A percentile compares a stretch with the other conserved stretches of the same genome.
These are phyloP conservation scores for Baronia brevicornis DNA, from an alignment of 2,888 invertebrate species.

Conservation along the genomic window DNA sequence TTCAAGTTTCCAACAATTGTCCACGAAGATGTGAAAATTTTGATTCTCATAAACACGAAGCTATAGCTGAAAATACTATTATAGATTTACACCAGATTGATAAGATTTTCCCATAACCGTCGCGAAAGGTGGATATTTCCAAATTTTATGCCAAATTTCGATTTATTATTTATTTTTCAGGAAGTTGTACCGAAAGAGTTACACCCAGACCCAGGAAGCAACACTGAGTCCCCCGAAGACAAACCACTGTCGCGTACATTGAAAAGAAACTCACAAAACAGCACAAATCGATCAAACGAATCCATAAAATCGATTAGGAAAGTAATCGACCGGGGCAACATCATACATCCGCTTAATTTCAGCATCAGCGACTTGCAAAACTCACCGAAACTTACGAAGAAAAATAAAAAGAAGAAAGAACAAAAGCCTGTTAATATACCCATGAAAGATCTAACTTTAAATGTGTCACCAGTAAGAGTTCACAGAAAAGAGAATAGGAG, in stretches of 20 bases:
- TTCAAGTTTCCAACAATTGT: too few relatives aligned
- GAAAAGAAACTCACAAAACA: conserved; percentile 44
- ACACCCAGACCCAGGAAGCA: conserved; percentile 77
- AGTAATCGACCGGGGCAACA: conserved; percentile 52
- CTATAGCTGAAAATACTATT: too few relatives aligned
- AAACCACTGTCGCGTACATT: conserved; percentile 60
- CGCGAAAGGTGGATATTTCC: too few relatives aligned
- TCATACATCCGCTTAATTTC: conserved; percentile 70
- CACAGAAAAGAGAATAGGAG: conserved; percentile 45
- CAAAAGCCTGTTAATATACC: conserved; percentile 47
- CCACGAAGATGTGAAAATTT: too few relatives aligned
- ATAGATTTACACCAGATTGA: too few relatives aligned
- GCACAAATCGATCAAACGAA: conserved; percentile 48
- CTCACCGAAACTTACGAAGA: conserved; percentile 49
- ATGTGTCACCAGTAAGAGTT: conserved; percentile 53
- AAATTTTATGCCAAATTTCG: neutral
- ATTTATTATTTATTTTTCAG: conserved; percentile 26
- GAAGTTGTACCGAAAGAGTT: conserved; percentile 69
- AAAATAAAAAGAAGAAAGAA: conserved; percentile 49
- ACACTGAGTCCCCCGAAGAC: conserved; percentile 80
- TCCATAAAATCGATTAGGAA: conserved; percentile 51
- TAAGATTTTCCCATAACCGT: too few relatives aligned
- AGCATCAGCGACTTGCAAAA: conserved; percentile 65
- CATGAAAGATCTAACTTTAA: conserved; percentile 58
- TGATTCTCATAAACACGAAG: neutral